Evolutionary conservation across 1,140 invertebrate species (phyloP).

Genomic region (Oncopodura yosiiana): DNA sequence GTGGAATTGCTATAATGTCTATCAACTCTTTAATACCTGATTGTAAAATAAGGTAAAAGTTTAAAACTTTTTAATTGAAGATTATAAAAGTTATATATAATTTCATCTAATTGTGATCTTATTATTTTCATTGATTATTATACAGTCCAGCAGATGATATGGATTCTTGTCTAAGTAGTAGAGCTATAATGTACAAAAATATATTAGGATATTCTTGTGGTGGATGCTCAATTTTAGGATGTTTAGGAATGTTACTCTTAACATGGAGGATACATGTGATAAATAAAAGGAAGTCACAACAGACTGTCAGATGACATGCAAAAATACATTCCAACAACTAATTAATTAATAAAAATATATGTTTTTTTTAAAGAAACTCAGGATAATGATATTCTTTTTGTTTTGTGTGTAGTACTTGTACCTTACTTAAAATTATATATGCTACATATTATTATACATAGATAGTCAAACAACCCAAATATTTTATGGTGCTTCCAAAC

Average conservation of each 20-base stretch:
- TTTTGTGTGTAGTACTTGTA: too few species aligned
- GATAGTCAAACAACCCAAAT: too few species aligned
- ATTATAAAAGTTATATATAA: neutral
- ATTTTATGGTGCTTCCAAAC: too few species aligned
- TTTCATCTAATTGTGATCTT: neutral
- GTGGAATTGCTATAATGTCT: slow-evolving; percentile 71
- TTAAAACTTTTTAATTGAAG: neutral
- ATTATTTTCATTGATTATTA: slow-evolving; percentile 14
- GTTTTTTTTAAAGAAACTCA: too few species aligned
- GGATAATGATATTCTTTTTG: too few species aligned
- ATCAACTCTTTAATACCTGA: slow-evolving; percentile 51
- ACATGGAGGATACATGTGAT: slow-evolving; percentile 1
- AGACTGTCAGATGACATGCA: too few species aligned
- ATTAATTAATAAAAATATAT: too few species aligned
- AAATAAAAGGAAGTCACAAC: neutral
- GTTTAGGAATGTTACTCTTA: slow-evolving; percentile 8
- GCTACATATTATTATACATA: too few species aligned
- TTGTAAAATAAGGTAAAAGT: slow-evolving; percentile 38
- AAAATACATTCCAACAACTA: too few species aligned
- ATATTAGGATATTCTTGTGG: slow-evolving; percentile 22
- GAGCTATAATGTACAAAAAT: slow-evolving; percentile 3
- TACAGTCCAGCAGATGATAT: neutral
- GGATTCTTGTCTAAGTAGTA: neutral
- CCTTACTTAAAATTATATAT: too few species aligned
- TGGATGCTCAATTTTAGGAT: slow-evolving; percentile 17